Evolutionary conservation across 2,888 invertebrate genomes (phyloP), one percentile per base, ranked within the genome.

Genomic region (Branchellion lobata): DNA sequence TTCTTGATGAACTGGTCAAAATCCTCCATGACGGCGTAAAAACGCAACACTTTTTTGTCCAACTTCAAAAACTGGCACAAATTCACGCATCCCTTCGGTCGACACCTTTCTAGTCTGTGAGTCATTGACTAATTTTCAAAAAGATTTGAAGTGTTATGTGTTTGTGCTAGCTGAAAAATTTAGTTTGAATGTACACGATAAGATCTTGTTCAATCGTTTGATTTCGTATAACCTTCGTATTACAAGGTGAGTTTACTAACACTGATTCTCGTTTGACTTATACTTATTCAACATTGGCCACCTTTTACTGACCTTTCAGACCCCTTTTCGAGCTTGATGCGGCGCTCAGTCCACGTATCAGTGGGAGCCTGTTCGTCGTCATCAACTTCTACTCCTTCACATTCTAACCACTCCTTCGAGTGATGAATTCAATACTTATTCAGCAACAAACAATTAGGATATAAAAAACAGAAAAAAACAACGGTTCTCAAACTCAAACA

Each of bases 311-410:
- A 65, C 53, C 24, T 31, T 53, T 65, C 34, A 27, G 78, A 33
- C 61, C 29, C 68, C 29, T 14, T 61, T 40, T 65, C 78, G 31
- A 77, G 29, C 47, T n/a, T 36, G 29, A 21, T 72, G 11, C 87
- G 83, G 73, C 84, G 83, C 18, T 85, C 85, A 5, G 85, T 90
- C 85, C 92, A 92, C 0, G 92, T 91, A 87, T 94, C 94, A 21
- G 89, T 88, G 0, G 94, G 94, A 82, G 91, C 85, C 31, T 90
- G 89, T 86, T 94, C 93, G 21, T 91, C 89, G 33, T 91, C 91
- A 33, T 91, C 91, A 69, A 94, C 86, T 81, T 92, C 91, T 76
- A 95, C 89, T 0, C 95, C 95, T 88, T 94, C 93, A 83, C 93
- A 93, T 81, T 90, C 91, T 85, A 94, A 88, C 89, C 92, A 95